A percentile compares a stretch with the other conserved stretches of the same genome.
These are phyloP conservation scores for Lochmaea capreae DNA, from an alignment of 2,888 invertebrate genomes.

Conservation along the genomic window DNA sequence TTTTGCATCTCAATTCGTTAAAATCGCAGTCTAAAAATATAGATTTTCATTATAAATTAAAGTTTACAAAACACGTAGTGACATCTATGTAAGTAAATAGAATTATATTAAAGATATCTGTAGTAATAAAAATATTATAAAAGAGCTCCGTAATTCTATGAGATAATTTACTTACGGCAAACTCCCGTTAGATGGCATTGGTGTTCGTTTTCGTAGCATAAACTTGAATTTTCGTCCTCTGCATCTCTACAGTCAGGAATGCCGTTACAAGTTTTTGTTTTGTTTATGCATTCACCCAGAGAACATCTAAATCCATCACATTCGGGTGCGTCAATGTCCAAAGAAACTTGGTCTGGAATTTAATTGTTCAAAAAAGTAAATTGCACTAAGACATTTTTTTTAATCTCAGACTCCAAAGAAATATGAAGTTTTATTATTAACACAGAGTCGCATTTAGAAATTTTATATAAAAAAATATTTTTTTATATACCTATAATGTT, in stretches of 20 bases:
- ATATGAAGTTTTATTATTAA: too few species aligned
- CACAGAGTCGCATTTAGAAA: too few species aligned
- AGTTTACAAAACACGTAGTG: neutral
- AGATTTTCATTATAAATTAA: neutral
- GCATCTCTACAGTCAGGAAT: constrained; percentile 76
- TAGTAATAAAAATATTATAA: neutral
- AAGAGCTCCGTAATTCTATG: neutral
- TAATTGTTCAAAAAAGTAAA: neutral
- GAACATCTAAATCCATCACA: constrained; percentile 77
- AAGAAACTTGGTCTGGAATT: constrained; percentile 39
- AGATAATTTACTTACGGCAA: constrained; percentile 54
- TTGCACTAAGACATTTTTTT: too few species aligned
- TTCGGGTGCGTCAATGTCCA: constrained; percentile 28
- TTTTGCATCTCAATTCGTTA: constrained; percentile 77
- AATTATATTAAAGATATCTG: neutral
- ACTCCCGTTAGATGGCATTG: constrained; percentile 55
- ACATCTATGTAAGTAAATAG: neutral
- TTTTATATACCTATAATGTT: constrained; percentile 65
- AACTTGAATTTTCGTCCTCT: constrained; percentile 72
- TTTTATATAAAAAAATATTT: too few species aligned
- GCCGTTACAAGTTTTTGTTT: constrained; percentile 74
- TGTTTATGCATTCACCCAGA: constrained; percentile 75
- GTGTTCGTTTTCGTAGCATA: constrained; percentile 62
- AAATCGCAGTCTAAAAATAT: constrained; percentile 71
- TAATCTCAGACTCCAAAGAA: too few species aligned